These are phyloP conservation scores for Eptesicus fuscus DNA, from an alignment of 2,113 vertebrate species.

Conservation along the genomic window DNA sequence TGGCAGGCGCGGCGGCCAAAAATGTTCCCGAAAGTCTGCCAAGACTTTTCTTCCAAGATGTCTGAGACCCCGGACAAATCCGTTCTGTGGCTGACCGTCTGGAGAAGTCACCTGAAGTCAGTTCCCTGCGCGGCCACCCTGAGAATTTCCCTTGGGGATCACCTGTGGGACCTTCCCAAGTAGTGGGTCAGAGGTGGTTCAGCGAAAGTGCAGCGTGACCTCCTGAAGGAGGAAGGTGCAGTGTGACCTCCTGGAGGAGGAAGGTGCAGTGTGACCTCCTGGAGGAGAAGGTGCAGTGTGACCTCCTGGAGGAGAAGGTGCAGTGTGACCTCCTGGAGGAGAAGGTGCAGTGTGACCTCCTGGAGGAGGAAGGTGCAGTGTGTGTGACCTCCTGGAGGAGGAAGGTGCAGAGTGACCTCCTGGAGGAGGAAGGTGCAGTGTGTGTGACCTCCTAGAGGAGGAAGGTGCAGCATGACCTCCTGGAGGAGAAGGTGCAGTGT, in stretches of 20 bases:
- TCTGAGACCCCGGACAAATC: background rate
- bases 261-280: background rate
- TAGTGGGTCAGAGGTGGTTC: background rate
- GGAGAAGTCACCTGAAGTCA: background rate
- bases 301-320: background rate
- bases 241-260: background rate
- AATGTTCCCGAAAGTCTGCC: background rate
- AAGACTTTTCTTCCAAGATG: background rate
- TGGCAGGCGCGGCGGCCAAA: fast-evolving
- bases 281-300: background rate
- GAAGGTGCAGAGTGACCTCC: background rate
- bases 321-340: background rate
- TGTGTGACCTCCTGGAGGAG: background rate
- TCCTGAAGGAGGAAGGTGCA: background rate
- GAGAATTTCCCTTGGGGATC: background rate
- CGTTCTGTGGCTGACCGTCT: background rate
- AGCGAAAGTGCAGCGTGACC: slow-evolving; percentile 32
- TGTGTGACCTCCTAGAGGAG: background rate
- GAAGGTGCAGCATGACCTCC: background rate
- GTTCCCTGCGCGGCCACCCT: background rate
- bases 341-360: background rate
- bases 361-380: background rate
- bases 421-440: background rate
- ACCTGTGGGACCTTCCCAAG: background rate
- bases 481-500: background rate